A percentile compares a stretch with the other conserved stretches of the same genome.
Conservation (phyloP, 2,888 invertebrate species). For the Plusia festucae region DNA sequence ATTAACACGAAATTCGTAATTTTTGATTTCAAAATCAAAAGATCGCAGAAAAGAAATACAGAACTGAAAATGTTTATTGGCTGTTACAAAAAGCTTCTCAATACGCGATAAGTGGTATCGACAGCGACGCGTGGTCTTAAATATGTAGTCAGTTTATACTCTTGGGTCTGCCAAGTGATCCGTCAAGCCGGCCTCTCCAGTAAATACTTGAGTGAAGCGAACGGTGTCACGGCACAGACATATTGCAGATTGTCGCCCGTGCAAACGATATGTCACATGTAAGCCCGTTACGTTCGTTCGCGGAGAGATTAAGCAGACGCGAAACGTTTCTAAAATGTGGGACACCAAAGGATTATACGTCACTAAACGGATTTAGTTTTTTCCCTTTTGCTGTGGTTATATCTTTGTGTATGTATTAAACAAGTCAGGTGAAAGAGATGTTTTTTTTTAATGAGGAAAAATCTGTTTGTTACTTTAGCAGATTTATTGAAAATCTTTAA, state of each 20-base stretch:
- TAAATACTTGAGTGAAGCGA: constrained; percentile 49
- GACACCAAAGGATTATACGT: constrained; percentile 24
- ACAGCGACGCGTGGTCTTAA: constrained; percentile 36
- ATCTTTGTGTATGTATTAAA: background rate
- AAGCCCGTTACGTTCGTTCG: constrained; percentile 27
- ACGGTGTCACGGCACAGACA: constrained; percentile 36
- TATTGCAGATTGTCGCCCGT: constrained; percentile 42
- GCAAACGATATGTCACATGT: constrained; percentile 30
- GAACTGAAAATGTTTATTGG: constrained; percentile 12
- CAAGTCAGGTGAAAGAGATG: background rate
- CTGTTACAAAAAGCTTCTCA: constrained; percentile 9
- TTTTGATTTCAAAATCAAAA: background rate
- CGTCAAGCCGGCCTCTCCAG: constrained; percentile 57
- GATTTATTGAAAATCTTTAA: background rate
- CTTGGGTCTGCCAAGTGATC: constrained; percentile 59
- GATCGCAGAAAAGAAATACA: background rate
- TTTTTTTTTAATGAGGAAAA: background rate
- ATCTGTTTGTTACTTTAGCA: background rate
- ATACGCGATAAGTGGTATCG: constrained; percentile 28
- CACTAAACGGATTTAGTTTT: constrained; percentile 43
- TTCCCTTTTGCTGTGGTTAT: constrained; percentile 10
- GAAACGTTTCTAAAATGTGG: constrained; percentile 32
- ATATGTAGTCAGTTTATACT: constrained; percentile 41
- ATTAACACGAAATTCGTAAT: too few species aligned
- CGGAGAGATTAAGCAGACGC: constrained; percentile 46